Conservation (phyloP, 2,797 vertebrate genomes). For the Antennarius maculatus region DNA sequence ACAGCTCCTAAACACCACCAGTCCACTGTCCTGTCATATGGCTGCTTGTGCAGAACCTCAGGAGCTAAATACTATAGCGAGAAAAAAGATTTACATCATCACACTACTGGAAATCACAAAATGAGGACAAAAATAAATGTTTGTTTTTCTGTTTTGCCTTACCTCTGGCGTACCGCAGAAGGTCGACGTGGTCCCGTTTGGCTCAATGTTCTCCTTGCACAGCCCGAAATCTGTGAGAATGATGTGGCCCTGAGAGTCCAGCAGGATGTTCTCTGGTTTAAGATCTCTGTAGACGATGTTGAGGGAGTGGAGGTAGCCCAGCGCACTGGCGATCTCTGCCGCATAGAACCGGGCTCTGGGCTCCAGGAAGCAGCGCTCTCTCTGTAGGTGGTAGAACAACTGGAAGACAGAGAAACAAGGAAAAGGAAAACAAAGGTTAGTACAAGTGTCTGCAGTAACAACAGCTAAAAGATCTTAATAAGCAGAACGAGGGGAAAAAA, state of each 20-base stretch:
- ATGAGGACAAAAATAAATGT: too few species aligned
- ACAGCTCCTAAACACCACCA: slow-evolving; percentile 99
- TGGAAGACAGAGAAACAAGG: slow-evolving; percentile 56
- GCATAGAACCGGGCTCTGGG: slow-evolving; percentile 96
- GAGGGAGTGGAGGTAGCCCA: slow-evolving; percentile 97
- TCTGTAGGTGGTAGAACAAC: slow-evolving; percentile 99
- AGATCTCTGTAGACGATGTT: slow-evolving; percentile 98
- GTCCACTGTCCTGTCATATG: slow-evolving; percentile 96
- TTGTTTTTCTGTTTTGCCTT: slow-evolving; percentile 25
- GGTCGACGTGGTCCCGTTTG: slow-evolving; percentile 96
- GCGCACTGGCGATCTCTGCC: slow-evolving; percentile 96
- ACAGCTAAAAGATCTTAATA: neutral
- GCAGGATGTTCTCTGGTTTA: slow-evolving; percentile 98
- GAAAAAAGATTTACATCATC: neutral
- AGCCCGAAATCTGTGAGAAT: slow-evolving; percentile 98
- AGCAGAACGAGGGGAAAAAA: neutral
- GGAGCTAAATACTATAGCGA: slow-evolving; percentile 94
- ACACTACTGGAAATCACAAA: neutral
- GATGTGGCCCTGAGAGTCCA: slow-evolving; percentile 97
- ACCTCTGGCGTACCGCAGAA: slow-evolving; percentile 99
- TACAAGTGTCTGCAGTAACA: neutral
- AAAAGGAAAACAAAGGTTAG: slow-evolving; percentile 9
- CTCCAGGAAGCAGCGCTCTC: slow-evolving; percentile 97
- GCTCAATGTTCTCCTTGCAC: slow-evolving; percentile 99
- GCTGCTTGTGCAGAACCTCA: slow-evolving; percentile 98